Conservation (phyloP, 2,888 invertebrate genomes). For the Maniola hyperantus region DNA sequence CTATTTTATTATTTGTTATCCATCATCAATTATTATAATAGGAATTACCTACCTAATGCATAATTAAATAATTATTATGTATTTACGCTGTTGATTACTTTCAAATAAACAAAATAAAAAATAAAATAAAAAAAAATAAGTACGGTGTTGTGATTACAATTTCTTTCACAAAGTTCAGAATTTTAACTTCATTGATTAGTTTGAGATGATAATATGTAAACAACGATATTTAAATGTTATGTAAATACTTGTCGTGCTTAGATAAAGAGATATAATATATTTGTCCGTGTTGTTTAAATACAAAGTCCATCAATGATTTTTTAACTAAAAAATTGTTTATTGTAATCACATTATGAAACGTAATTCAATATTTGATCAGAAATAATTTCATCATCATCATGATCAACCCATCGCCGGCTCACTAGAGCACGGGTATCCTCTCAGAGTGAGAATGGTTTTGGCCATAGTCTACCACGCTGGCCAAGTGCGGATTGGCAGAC, state of each 20-base stretch:
- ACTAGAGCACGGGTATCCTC: too few relatives aligned
- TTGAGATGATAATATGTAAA: slow-evolving; percentile 1
- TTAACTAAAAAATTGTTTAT: background rate
- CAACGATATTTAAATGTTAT: background rate
- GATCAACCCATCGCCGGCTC: too few relatives aligned
- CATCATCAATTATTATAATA: too few relatives aligned
- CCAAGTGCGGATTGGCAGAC: too few relatives aligned
- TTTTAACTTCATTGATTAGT: slow-evolving; percentile 1
- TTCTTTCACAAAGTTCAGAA: background rate
- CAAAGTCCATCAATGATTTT: slow-evolving; percentile 10
- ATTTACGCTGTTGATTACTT: too few relatives aligned
- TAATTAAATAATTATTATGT: too few relatives aligned
- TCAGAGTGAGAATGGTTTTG: too few relatives aligned
- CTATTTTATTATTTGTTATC: background rate
- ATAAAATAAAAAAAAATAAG: too few relatives aligned
- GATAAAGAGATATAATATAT: background rate
- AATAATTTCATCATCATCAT: too few relatives aligned
- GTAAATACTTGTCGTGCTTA: slow-evolving; percentile 6
- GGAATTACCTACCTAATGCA: too few relatives aligned
- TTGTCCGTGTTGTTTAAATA: slow-evolving; percentile 5
- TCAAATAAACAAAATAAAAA: too few relatives aligned
- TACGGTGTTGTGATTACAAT: background rate
- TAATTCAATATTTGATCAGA: background rate
- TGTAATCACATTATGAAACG: background rate
- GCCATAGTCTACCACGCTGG: too few relatives aligned